Percentiles rank a stretch among this genome's conserved stretches.
These are phyloP conservation scores for Onthophagus taurus DNA, from an alignment of 1,140 invertebrate species.

Conservation along the genomic window DNA sequence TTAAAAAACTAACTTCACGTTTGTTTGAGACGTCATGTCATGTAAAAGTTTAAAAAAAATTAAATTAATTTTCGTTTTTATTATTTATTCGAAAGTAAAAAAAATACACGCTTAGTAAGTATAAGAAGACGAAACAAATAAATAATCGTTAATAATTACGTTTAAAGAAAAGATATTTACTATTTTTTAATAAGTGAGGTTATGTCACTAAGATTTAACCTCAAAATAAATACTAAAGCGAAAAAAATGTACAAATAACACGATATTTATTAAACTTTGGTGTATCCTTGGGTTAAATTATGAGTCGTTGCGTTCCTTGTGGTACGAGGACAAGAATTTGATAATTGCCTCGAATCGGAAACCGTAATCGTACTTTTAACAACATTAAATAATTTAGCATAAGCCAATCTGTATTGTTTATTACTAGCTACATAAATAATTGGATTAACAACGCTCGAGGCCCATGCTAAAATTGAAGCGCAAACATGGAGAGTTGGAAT, in stretches of 20 bases:
- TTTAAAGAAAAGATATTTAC: neutral
- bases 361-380: conserved; percentile 26
- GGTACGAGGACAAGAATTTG: no score
- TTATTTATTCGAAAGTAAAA: no score
- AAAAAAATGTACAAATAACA: neutral
- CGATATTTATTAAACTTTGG: no score
- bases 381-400: conserved; percentile 50
- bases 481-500: conserved; percentile 68
- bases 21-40: no score
- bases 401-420: conserved; percentile 69
- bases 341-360: conserved; percentile 26
- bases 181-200: neutral
- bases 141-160: no score
- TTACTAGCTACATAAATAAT: conserved; percentile 81
- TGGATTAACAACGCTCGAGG: conserved; percentile 76
- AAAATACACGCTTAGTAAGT: no score
- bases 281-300: no score
- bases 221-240: neutral
- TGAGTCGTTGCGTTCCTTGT: no score
- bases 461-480: conserved; percentile 76
- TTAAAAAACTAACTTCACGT: no score
- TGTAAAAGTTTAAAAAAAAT: no score
- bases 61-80: no score
- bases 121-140: no score
- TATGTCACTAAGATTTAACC: neutral